phyloP scores from a whole-genome alignment of 2,113 vertebrate genomes.

The Seriola rivoliana region DNA sequence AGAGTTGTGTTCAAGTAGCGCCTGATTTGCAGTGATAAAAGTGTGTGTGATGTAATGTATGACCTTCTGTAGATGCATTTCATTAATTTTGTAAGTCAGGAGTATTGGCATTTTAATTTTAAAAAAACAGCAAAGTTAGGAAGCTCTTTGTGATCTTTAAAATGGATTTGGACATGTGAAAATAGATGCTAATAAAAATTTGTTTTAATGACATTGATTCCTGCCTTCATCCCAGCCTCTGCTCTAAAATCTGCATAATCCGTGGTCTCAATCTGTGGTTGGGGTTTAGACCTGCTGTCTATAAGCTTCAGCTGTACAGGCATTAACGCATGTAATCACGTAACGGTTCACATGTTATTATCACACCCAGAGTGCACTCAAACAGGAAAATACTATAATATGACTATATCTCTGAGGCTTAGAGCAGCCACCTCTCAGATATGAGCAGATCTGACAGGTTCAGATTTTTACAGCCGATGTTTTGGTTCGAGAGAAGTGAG shows the following conservation, averaged over 20 bases:
- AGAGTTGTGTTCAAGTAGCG: too few relatives aligned
- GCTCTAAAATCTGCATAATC: conserved; percentile 55
- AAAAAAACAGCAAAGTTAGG: too few relatives aligned
- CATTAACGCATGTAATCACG: conserved; percentile 30
- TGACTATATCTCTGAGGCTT: neutral
- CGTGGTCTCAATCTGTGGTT: conserved; percentile 44
- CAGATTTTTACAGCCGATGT: conserved; percentile 15
- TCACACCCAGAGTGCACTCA: conserved; percentile 30
- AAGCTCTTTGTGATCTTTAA: too few relatives aligned
- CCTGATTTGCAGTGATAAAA: too few relatives aligned
- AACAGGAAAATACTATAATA: neutral
- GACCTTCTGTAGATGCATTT: too few relatives aligned
- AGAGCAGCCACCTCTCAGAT: conserved; percentile 13
- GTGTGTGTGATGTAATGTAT: too few relatives aligned
- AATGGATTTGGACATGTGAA: too few relatives aligned
- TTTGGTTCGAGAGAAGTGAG: neutral
- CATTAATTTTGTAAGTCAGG: too few relatives aligned
- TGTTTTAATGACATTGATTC: too few relatives aligned
- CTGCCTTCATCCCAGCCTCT: too few relatives aligned
- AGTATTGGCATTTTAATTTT: too few relatives aligned
- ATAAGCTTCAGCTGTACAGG: neutral
- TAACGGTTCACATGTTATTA: conserved; percentile 9
- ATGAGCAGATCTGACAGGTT: conserved; percentile 39
- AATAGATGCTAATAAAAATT: too few relatives aligned
- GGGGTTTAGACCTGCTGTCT: conserved; percentile 16